Evolutionary conservation across 2,113 vertebrate genomes (phyloP).

Genomic region (Craseonycteris thonglongyai): DNA sequence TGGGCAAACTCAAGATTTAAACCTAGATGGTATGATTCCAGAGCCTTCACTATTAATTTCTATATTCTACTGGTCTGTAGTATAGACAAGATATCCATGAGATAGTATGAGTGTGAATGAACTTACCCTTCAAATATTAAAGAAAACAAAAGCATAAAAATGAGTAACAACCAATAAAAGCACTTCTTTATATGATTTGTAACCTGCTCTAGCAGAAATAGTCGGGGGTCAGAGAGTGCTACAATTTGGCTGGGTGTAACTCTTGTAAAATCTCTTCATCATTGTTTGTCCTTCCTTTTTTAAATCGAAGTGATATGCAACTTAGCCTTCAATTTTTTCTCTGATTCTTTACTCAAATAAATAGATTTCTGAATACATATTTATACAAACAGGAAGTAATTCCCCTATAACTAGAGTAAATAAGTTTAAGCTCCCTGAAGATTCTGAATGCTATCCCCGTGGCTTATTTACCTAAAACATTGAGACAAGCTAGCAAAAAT

Average conservation of each 20-base stretch:
- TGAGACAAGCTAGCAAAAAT: background rate
- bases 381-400: background rate
- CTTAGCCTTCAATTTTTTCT: background rate
- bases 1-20: background rate
- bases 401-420: background rate
- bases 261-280: background rate
- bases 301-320: background rate
- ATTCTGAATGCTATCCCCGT: background rate
- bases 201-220: background rate
- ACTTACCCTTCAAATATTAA: background rate
- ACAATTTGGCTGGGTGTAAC: background rate
- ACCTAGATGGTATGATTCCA: background rate
- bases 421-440: background rate
- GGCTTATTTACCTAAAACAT: background rate
- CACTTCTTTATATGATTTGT: background rate
- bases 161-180: background rate
- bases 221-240: rapidly evolving
- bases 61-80: background rate
- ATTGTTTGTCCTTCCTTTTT: background rate
- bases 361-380: background rate
- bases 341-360: background rate
- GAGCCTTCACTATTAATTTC: background rate
- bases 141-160: background rate
- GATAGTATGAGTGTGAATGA: background rate
- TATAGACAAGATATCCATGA: background rate